These are phyloP conservation scores for Matsumurasca onukii DNA, from an alignment of 1,140 invertebrate species.

Conservation along the genomic window DNA sequence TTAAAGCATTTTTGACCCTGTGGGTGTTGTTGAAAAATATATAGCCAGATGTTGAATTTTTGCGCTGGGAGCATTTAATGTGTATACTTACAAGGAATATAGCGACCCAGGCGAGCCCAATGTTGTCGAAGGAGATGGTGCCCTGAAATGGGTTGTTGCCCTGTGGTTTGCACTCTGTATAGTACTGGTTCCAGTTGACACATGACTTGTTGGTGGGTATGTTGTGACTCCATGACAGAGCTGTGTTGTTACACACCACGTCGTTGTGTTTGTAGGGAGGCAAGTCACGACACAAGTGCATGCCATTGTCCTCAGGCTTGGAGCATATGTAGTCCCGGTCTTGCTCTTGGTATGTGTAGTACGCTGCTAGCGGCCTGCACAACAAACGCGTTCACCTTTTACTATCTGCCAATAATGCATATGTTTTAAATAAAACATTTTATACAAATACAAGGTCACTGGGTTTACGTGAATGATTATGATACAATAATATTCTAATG, in stretches of 20 bases:
- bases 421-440: no score
- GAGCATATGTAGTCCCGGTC: slow-evolving; percentile 98
- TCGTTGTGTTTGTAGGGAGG: slow-evolving; percentile 67
- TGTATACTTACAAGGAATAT: slow-evolving; percentile 96
- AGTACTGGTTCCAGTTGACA: slow-evolving; percentile 99
- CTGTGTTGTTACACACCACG: slow-evolving; percentile 57
- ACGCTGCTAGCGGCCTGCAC: slow-evolving; percentile 65
- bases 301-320: slow-evolving; percentile 87
- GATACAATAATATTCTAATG: no score
- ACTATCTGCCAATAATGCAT: no score
- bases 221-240: slow-evolving; percentile 52
- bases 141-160: slow-evolving; percentile 98
- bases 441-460: no score
- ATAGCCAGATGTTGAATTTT: no score
- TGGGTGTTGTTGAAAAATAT: no score
- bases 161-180: slow-evolving; percentile 88
- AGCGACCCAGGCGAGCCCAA: slow-evolving; percentile 98
- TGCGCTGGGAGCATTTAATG: no score
- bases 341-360: slow-evolving; percentile 73
- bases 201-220: slow-evolving; percentile 65
- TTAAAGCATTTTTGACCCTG: no score
- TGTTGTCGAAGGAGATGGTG: slow-evolving; percentile 99
- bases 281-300: slow-evolving; percentile 89
- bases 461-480: no score
- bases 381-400: no score